Evolutionary conservation across 2,797 vertebrate genomes (phyloP).

Genomic region (Poeciliopsis presidionis): DNA sequence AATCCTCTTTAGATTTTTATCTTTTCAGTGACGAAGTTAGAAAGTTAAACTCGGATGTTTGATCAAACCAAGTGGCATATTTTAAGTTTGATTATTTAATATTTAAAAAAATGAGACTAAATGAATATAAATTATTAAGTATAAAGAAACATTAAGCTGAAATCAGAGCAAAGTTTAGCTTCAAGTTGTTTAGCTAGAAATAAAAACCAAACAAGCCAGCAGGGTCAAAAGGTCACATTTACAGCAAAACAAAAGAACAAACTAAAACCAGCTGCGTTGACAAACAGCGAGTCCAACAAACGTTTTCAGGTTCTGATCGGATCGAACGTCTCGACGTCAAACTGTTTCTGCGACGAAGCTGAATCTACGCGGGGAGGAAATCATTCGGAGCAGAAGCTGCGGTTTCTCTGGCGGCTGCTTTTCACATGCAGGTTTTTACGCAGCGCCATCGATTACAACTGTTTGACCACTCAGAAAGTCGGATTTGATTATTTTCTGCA

Average conservation of each 20-base stretch:
- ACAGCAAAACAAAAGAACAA: not conserved
- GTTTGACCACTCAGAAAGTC: constrained; percentile 47
- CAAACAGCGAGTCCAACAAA: not conserved
- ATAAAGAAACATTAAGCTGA: not conserved
- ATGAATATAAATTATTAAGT: not conserved
- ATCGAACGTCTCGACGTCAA: constrained; percentile 22
- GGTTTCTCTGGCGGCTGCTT: constrained; percentile 27
- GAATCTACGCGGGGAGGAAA: constrained; percentile 18
- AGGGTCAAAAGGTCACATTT: not conserved
- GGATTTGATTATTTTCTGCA: constrained; percentile 31
- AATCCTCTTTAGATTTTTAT: not conserved
- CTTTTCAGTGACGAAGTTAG: not conserved
- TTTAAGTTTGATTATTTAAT: not conserved
- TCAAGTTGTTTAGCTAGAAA: not conserved
- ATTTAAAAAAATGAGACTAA: not conserved
- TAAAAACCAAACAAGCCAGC: not conserved
- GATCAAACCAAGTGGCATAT: not conserved
- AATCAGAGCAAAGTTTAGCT: not conserved
- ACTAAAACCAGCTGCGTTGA: not conserved
- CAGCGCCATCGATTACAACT: constrained; percentile 53
- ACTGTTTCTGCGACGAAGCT: constrained; percentile 25
- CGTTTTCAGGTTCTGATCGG: not conserved
- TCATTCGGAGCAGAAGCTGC: not conserved
- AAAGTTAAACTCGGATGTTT: not conserved
- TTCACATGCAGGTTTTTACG: constrained; percentile 37